Evolutionary conservation across 2,888 invertebrate genomes (phyloP).

Genomic region (Craniophora ligustri): DNA sequence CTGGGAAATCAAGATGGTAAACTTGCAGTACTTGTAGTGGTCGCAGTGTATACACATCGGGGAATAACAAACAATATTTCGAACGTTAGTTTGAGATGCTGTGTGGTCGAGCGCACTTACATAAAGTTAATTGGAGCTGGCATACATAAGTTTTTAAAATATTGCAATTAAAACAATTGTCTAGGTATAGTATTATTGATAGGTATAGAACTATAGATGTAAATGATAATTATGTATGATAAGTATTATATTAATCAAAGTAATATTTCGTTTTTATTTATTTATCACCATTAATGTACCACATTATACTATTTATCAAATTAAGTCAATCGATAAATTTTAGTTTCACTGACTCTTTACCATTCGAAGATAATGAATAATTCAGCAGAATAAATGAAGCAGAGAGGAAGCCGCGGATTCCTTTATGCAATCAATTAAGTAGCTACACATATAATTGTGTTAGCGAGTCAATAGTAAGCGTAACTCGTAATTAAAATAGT

Average conservation of each 20-base stretch:
- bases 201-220: too few species aligned
- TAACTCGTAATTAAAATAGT: conserved; percentile 79
- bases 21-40: conserved; percentile 71
- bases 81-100: conserved; percentile 57
- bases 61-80: conserved; percentile 65
- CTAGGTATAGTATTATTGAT: too few species aligned
- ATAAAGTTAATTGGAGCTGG: conserved; percentile 27
- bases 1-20: conserved; percentile 84
- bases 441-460: conserved; percentile 68
- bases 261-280: too few species aligned
- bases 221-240: too few species aligned
- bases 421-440: conserved; percentile 65
- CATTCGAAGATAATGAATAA: conserved; percentile 55
- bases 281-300: too few species aligned
- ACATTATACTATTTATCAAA: too few species aligned
- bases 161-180: too few species aligned
- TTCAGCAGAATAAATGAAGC: conserved; percentile 62
- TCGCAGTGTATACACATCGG: conserved; percentile 65
- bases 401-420: conserved; percentile 54
- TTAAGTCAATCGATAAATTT: conserved; percentile 26
- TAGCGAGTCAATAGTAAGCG: conserved; percentile 67
- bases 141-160: not conserved
- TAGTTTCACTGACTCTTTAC: conserved; percentile 15
- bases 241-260: too few species aligned
- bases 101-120: conserved; percentile 39